phyloP scores from a whole-genome alignment of 1,140 invertebrate genomes.

The Eueides isabella region DNA sequence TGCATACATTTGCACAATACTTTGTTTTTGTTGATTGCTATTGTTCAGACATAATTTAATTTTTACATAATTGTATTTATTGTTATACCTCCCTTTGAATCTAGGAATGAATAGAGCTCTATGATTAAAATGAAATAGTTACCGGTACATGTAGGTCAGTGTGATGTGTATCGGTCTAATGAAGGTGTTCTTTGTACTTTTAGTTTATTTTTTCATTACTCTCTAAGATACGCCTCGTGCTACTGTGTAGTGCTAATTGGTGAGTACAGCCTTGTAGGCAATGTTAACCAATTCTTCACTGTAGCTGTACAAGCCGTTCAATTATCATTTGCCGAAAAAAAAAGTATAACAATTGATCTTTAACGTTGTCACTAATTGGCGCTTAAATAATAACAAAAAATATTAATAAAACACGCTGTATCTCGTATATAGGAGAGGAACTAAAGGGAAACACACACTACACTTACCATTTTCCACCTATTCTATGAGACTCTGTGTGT shows the following conservation, averaged over 20 bases:
- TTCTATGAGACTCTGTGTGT: no score
- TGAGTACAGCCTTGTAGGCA: constrained; percentile 49
- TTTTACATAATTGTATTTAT: neutral
- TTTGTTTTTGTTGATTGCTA: constrained; percentile 11
- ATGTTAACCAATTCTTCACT: constrained; percentile 45
- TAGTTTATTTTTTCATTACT: constrained; percentile 72
- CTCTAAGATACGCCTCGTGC: constrained; percentile 48
- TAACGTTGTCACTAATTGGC: no score
- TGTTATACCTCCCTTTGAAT: neutral
- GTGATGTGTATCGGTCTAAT: constrained; percentile 64
- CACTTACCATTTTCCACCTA: no score
- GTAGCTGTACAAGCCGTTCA: constrained; percentile 46
- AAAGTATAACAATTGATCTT: no score
- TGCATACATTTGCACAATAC: constrained; percentile 11
- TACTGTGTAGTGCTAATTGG: constrained; percentile 58
- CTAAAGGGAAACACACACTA: no score
- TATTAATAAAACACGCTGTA: no score
- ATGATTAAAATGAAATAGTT: constrained; percentile 50
- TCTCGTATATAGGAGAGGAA: no score
- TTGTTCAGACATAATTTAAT: neutral
- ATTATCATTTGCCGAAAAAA: constrained; percentile 13
- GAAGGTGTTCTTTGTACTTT: constrained; percentile 69
- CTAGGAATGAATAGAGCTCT: neutral
- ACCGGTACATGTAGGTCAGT: constrained; percentile 59
- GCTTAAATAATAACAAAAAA: no score